Percentiles rank a stretch among this genome's conserved stretches.
Conservation (phyloP, 1,140 invertebrate species). For the Drosophila watanabei region DNA sequence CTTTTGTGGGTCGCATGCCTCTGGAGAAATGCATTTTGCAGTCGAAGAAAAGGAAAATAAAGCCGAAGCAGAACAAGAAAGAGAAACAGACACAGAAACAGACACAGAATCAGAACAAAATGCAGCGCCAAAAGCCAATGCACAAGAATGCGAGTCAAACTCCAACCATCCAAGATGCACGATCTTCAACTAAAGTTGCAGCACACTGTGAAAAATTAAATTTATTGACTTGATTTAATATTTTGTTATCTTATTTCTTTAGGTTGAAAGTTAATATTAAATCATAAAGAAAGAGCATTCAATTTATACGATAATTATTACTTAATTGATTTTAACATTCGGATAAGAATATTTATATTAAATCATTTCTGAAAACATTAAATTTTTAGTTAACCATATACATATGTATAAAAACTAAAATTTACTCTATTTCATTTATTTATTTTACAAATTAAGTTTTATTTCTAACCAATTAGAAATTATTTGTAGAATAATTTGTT, state of each 20-base stretch:
- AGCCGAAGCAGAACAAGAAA: slow-evolving; percentile 19
- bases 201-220: slow-evolving; percentile 2
- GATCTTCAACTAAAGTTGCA: slow-evolving; percentile 31
- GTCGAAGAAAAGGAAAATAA: slow-evolving; percentile 25
- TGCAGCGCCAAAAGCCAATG: slow-evolving; percentile 68
- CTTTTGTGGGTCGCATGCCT: slow-evolving; percentile 77
- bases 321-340: no score
- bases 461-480: no score
- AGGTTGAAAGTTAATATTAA: no score
- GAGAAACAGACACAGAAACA: slow-evolving; percentile 16
- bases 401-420: no score
- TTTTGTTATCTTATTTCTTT: no score
- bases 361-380: no score
- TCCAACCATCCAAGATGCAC: slow-evolving; percentile 31
- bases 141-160: slow-evolving; percentile 73
- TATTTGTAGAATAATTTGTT: no score
- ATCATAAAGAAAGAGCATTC: neutral
- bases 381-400: neutral
- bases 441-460: neutral
- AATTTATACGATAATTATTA: no score
- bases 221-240: no score
- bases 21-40: slow-evolving; percentile 71
- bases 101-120: slow-evolving; percentile 75
- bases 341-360: no score
- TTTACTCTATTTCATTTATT: neutral